phyloP scores from a whole-genome alignment of 2,888 invertebrate genomes.

The Pollenia labialis region DNA sequence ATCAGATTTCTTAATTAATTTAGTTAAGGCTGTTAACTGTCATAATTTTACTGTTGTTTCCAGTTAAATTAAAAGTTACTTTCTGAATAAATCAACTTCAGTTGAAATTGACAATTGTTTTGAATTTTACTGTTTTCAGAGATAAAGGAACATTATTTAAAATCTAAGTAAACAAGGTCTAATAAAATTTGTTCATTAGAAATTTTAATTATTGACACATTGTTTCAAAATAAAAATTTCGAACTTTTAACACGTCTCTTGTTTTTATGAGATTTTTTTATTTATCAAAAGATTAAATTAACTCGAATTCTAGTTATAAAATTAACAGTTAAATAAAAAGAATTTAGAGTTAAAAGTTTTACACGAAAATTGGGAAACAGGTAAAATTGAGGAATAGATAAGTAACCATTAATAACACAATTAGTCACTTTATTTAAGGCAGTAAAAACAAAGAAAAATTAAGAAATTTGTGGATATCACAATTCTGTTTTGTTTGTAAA shows the following conservation, averaged over 20 bases:
- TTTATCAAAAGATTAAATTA: conserved; percentile 18
- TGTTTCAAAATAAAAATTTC: background rate
- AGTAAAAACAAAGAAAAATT: too few species aligned
- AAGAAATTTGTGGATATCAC: too few species aligned
- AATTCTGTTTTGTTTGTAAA: too few species aligned
- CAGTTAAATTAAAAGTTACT: background rate
- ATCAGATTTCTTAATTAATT: too few species aligned
- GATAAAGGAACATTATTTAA: conserved; percentile 6
- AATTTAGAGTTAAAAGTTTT: too few species aligned
- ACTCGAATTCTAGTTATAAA: background rate
- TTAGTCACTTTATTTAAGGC: too few species aligned
- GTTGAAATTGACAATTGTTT: background rate
- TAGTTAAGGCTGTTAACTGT: background rate
- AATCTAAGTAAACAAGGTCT: conserved; percentile 11
- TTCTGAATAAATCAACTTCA: conserved; percentile 12
- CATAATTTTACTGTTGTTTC: background rate
- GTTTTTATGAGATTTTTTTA: conserved; percentile 1
- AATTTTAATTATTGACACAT: conserved; percentile 26
- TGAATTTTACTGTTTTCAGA: background rate
- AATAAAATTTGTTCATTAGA: conserved; percentile 25
- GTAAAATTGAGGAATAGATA: too few species aligned
- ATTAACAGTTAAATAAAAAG: too few species aligned
- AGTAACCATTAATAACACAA: too few species aligned
- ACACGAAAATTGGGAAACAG: too few species aligned
- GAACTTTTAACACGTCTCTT: background rate